Evolutionary conservation across 2,113 vertebrate genomes (phyloP), one percentile per base, ranked within the genome.

Genomic region (Panthera tigris): DNA sequence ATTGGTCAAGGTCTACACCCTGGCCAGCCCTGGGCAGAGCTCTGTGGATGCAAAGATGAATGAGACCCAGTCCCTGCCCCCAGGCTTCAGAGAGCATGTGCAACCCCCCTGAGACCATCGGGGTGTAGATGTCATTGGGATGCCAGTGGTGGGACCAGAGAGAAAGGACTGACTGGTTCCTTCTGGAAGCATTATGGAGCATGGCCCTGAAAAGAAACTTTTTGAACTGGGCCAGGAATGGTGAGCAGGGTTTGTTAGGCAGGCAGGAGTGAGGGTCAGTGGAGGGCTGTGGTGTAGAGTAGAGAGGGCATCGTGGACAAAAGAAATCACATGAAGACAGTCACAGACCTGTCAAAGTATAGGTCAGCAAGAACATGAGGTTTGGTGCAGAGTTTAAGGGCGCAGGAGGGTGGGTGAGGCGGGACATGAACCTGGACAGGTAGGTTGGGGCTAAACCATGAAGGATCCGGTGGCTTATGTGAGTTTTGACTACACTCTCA

Each of bases 81-180:
- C 50, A 65, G 31, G 18, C 27, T 50, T 82, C 36, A 33, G 4
- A 82, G 18, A 81, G 55, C 33, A 4, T 5, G 9, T 2, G 25
- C 6, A 39, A 63, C 31, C 12, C 10, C 23, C 1, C 3, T 0
- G 61, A 41, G 50, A 16, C 11, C 1, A 0, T 82, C n/a, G 18
- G 23, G 74, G 66, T 9, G 0, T 39, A 33, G 39, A 12, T 45
- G 57, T 4, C 23, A 50, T 2, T 29, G 68, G 31, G 63, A 33
- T 7, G 25, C 27, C 11, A 27, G 1, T 52, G 69, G 55, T 33
- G 11, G 45, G 50, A 4, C 27, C 23, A 25, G 29, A 91, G 86
- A 36, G 63, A 73, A 25, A 57, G 29, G 27, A 36, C 2, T 18
- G 55, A 16, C 2, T 19, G 41, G 39, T 41, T 63, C 69, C 41